Conservation (phyloP, 2,797 vertebrate genomes). For the Sebastes matsubarae region DNA sequence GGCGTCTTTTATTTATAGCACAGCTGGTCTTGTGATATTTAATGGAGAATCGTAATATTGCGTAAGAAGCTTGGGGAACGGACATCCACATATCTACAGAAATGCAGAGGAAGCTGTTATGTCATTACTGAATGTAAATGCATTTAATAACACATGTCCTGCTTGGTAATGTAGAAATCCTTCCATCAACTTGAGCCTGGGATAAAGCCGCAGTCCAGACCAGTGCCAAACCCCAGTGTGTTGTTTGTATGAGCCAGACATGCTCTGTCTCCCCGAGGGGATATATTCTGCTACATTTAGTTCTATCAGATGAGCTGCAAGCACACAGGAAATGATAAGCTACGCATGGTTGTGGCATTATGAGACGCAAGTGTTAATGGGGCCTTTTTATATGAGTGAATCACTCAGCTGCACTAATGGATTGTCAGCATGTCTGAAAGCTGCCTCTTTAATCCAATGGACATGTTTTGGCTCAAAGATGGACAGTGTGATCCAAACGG, state of each 20-base stretch:
- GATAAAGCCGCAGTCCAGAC: conserved; percentile 24
- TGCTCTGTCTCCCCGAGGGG: conserved; percentile 32
- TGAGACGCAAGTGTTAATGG: conserved; percentile 70
- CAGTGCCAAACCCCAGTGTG: neutral
- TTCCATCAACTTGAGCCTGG: conserved; percentile 12
- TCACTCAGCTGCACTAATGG: conserved; percentile 70
- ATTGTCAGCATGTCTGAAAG: conserved; percentile 72
- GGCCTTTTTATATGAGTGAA: conserved; percentile 53
- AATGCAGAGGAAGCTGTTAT: conserved; percentile 50
- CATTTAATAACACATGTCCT: conserved; percentile 29
- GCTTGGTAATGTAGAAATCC: conserved; percentile 47
- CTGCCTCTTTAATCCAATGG: conserved; percentile 69
- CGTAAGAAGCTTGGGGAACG: conserved; percentile 52
- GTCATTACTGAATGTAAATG: conserved; percentile 52
- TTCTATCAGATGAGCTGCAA: conserved; percentile 33
- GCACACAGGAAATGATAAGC: conserved; percentile 54
- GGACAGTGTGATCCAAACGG: conserved; percentile 47
- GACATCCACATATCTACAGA: conserved; percentile 21
- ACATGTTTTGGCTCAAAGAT: conserved; percentile 65
- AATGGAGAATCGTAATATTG: conserved; percentile 53
- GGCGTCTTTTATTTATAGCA: conserved; percentile 53
- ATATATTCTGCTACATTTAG: conserved; percentile 31
- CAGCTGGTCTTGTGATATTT: conserved; percentile 26
- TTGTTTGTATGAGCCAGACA: conserved; percentile 37
- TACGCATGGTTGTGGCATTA: conserved; percentile 54